These are phyloP conservation scores for Drosophila borborema DNA, from an alignment of 2,888 invertebrate species.

Conservation along the genomic window DNA sequence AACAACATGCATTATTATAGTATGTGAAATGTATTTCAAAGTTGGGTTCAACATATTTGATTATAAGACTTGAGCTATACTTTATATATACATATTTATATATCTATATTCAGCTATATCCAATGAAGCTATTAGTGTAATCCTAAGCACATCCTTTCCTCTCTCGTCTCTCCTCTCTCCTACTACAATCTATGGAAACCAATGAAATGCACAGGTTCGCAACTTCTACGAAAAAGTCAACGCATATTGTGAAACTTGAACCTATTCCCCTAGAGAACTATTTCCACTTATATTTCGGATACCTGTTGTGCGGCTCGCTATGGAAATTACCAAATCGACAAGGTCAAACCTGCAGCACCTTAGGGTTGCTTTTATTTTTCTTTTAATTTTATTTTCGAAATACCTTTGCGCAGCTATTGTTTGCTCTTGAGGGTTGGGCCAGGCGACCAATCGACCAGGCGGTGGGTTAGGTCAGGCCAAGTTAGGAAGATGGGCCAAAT, in stretches of 20 bases:
- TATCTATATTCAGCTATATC: too few relatives aligned
- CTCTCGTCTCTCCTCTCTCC: too few relatives aligned
- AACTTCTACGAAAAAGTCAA: constrained; percentile 3
- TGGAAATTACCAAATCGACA: constrained; percentile 10
- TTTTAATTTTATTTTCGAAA: constrained; percentile 2
- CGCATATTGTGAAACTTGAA: not conserved
- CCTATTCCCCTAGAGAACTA: not conserved
- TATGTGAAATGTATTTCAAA: not conserved
- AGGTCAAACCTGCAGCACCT: constrained; percentile 20
- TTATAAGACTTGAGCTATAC: too few relatives aligned
- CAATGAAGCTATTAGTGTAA: not conserved
- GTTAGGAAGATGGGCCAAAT: constrained; percentile 30
- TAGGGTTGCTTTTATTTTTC: constrained; percentile 9
- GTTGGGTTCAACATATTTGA: too few relatives aligned
- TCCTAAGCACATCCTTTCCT: not conserved
- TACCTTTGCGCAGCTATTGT: constrained; percentile 12
- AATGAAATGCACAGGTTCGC: constrained; percentile 1
- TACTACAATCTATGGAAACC: not conserved
- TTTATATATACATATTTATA: too few relatives aligned
- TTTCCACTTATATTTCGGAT: not conserved
- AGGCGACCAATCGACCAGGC: not conserved
- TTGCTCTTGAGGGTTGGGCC: constrained; percentile 36
- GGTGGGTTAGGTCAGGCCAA: constrained; percentile 49
- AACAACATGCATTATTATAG: not conserved
- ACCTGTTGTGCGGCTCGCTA: constrained; percentile 25